phyloP scores from a whole-genome alignment of 2,797 vertebrate species.

The Typhlichthys subterraneus region DNA sequence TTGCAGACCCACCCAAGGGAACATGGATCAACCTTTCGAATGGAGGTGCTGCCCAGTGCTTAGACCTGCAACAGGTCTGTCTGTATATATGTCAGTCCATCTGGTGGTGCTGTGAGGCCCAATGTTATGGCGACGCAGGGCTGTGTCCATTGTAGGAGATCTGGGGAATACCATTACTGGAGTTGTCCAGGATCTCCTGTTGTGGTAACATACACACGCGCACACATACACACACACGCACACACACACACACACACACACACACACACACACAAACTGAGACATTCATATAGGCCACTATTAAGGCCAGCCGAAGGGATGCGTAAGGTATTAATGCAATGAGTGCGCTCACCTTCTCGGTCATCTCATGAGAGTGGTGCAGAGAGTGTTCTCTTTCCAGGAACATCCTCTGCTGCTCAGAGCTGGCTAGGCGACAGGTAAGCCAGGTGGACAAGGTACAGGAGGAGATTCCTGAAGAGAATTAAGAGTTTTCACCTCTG shows the following conservation, averaged over 20 bases:
- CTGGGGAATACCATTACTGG: conserved; percentile 91
- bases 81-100: not conserved
- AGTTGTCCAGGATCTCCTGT: conserved; percentile 93
- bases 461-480: conserved; percentile 82
- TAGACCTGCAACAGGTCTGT: conserved; percentile 11
- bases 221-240: conserved; percentile 9
- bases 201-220: conserved; percentile 30
- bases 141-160: conserved; percentile 90
- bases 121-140: conserved; percentile 64
- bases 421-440: conserved; percentile 95
- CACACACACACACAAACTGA: conserved; percentile 5
- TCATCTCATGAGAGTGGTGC: conserved; percentile 98
- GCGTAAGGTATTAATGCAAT: not conserved
- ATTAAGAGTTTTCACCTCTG: not conserved
- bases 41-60: not conserved
- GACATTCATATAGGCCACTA: not conserved
- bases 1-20: not conserved
- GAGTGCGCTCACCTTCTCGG: conserved; percentile 85
- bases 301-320: not conserved
- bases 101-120: not conserved
- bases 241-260: conserved; percentile 8
- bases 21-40: conserved; percentile 14
- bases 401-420: conserved; percentile 98
- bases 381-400: conserved; percentile 95
- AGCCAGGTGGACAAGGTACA: conserved; percentile 97